Base-by-base conservation (phyloP, 1,140 invertebrate genomes). In the Anastatus disparis region DNA sequence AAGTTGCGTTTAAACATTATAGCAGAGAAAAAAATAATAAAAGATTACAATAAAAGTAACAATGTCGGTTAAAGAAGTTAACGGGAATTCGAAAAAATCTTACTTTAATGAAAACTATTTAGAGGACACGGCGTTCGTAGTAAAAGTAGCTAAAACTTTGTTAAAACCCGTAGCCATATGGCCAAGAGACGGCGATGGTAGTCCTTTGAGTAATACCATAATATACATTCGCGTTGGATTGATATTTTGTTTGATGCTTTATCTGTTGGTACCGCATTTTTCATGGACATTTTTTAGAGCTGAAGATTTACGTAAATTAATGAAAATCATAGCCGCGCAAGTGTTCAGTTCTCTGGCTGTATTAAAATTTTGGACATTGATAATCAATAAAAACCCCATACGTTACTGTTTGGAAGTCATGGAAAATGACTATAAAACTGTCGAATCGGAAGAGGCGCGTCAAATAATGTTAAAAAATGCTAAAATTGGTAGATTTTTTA, bases 331-430 rank as follows among this genome's bases (percentile, higher is more conserved):
- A 15, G 83, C 78, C 2, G 66, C 80, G 7, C 73, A 82, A 52
- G 77, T 85, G 0, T 85, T 85, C 44, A 83, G 78, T 8, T 73
- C 79, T 24, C 62, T 85, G 17, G 82, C 79, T 6, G 65, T 85
- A 0, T 75, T 83, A 2, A 85, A 84, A 61, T 85, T 84, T 59
- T 84, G 79, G 77, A 79, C 79, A 1, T 64, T 84, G 31, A 81
- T 84, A 3, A 72, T 82, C 1, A 82, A 82, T 8, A 83, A 78
- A 22, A 61, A 77, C 7, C 71, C 78, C 0, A 78, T 85, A 1
- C 64, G 73, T 27, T 73, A 67, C 46, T 84, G 80, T 27, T 44
- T 84, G 6, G 69, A 74, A 8, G 74, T 81, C 48, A 78, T 85
- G 73, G 76, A 84, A 46, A 61, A 74, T 0, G 77, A 82, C 27